Percentiles rank a stretch among this genome's conserved stretches.
Evolutionary conservation across 2,113 vertebrate genomes (phyloP).

Genomic region (Ovibos moschatus): DNA sequence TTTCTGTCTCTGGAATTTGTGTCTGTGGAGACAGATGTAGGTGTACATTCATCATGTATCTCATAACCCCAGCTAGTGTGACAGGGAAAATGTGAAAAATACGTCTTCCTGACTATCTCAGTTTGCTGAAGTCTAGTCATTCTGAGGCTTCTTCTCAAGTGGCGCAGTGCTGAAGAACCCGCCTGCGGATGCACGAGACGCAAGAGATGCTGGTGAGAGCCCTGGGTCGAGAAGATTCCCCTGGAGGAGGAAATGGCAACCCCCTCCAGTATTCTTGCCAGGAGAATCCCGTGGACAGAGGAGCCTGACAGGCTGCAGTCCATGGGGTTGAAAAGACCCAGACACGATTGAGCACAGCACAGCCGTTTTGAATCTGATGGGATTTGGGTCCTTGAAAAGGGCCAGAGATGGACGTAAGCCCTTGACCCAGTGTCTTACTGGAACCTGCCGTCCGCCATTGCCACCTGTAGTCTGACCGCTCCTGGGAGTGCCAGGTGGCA

Average conservation of each 20-base stretch:
- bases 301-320: neutral
- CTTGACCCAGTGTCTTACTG: neutral
- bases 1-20: neutral
- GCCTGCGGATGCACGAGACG: accelerated
- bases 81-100: neutral
- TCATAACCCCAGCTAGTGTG: neutral
- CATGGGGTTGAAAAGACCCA: neutral
- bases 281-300: neutral
- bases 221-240: neutral
- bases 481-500: neutral
- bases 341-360: neutral
- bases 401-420: neutral
- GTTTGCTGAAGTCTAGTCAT: neutral
- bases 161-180: neutral
- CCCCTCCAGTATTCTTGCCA: neutral
- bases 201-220: neutral
- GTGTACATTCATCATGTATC: neutral
- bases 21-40: neutral
- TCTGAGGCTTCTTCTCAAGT: neutral
- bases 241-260: neutral
- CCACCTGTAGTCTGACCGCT: conserved; percentile 44
- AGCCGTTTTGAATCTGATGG: neutral
- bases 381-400: neutral
- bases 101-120: neutral
- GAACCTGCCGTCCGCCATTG: conserved; percentile 3